phyloP scores from a whole-genome alignment of 2,797 vertebrate species.

The Atherinosoma microstoma region DNA sequence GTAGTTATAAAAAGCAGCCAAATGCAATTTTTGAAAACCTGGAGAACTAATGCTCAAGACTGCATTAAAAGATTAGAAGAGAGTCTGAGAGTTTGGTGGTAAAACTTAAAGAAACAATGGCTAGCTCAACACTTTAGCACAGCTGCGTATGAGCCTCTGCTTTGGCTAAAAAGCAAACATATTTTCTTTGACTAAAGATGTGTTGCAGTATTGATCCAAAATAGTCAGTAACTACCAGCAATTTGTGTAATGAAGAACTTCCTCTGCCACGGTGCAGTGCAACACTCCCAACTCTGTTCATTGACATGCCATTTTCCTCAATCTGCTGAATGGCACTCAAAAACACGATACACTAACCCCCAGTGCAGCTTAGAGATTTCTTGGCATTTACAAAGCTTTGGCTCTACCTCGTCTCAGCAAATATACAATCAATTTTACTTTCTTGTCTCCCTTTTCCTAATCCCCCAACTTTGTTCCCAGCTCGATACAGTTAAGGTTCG shows the following conservation, averaged over 20 bases:
- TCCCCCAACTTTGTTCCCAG: slow-evolving; percentile 35
- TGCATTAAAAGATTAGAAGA: neutral
- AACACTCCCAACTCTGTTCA: slow-evolving; percentile 49
- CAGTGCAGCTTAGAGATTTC: slow-evolving; percentile 41
- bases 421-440: slow-evolving; percentile 74
- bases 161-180: slow-evolving; percentile 23
- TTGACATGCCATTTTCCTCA: slow-evolving; percentile 55
- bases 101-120: too few species aligned
- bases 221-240: slow-evolving; percentile 41
- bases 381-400: slow-evolving; percentile 66
- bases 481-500: slow-evolving; percentile 52
- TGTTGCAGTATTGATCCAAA: slow-evolving; percentile 56
- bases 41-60: neutral
- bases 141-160: slow-evolving; percentile 1
- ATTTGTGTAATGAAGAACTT: slow-evolving; percentile 66
- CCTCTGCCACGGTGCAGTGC: slow-evolving; percentile 19
- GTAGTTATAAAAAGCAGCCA: neutral
- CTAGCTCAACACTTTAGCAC: neutral
- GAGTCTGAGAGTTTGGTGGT: neutral
- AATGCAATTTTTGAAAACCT: too few species aligned
- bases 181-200: slow-evolving; percentile 37
- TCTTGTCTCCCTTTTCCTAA: slow-evolving; percentile 65
- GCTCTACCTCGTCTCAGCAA: slow-evolving; percentile 53
- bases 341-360: slow-evolving; percentile 21
- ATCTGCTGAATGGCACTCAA: slow-evolving; percentile 42